A percentile compares a stretch with the other conserved stretches of the same genome.
Conservation (phyloP, 2,888 invertebrate species). For the Leptopilina syphax region DNA sequence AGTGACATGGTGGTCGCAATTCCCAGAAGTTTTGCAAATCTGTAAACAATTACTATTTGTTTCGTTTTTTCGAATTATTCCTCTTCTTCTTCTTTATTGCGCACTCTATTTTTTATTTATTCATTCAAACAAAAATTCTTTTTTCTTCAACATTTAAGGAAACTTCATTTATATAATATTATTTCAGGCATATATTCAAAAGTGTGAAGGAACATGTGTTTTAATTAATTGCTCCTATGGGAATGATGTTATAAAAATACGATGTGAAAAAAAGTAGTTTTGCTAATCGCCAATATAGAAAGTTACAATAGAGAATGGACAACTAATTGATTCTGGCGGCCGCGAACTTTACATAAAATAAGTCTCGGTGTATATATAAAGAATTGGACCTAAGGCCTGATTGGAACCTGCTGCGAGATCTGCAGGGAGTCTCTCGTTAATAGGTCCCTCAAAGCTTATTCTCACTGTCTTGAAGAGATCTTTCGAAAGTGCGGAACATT, state of each 20-base stretch:
- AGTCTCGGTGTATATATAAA: constrained; percentile 60
- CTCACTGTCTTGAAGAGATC: constrained; percentile 45
- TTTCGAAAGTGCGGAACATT: constrained; percentile 51
- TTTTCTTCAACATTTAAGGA: too few relatives aligned
- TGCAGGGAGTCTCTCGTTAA: constrained; percentile 70
- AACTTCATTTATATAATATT: too few relatives aligned
- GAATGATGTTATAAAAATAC: not conserved
- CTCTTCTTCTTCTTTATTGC: not conserved
- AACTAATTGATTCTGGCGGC: constrained; percentile 41
- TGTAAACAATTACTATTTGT: too few relatives aligned
- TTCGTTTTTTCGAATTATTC: not conserved
- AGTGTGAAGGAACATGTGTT: not conserved
- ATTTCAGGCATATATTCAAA: too few relatives aligned
- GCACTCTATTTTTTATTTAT: not conserved
- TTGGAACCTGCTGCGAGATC: constrained; percentile 64
- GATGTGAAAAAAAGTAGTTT: constrained; percentile 4
- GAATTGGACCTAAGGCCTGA: constrained; percentile 63
- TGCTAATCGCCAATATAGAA: constrained; percentile 10
- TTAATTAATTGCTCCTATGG: not conserved
- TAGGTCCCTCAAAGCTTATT: constrained; percentile 64
- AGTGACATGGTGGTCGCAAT: constrained; percentile 36
- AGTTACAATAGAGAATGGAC: constrained; percentile 20
- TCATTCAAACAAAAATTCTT: too few relatives aligned
- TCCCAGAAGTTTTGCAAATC: constrained; percentile 11
- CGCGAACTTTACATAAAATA: constrained; percentile 68